These are phyloP conservation scores for Neofelis nebulosa DNA, from an alignment of 2,113 vertebrate genomes.

Conservation along the genomic window DNA sequence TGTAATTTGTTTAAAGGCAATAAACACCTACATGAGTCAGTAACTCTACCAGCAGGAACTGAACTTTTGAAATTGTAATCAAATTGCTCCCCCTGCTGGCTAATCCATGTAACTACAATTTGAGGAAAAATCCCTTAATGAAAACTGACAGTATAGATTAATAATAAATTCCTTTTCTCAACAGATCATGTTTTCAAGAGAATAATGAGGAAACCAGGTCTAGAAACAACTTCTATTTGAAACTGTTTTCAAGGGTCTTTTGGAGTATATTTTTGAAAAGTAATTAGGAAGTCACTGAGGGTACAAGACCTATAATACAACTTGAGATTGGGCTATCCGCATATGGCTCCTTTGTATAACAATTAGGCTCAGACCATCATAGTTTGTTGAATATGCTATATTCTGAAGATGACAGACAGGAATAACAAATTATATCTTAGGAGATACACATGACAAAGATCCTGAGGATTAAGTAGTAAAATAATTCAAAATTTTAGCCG, in stretches of 20 bases:
- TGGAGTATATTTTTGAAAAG: neutral
- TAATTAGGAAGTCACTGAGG: neutral
- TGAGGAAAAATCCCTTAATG: neutral
- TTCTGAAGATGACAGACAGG: neutral
- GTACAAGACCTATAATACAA: neutral
- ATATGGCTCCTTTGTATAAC: neutral
- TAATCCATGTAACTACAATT: conserved; percentile 26
- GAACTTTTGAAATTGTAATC: conserved; percentile 7
- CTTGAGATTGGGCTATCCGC: neutral
- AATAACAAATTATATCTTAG: neutral
- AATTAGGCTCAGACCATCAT: neutral
- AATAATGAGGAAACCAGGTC: neutral
- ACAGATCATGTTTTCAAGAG: neutral
- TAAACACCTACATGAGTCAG: neutral
- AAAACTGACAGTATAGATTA: neutral
- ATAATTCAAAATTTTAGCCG: neutral
- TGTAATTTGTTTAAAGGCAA: conserved; percentile 24
- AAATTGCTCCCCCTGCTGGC: conserved; percentile 49
- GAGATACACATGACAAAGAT: conserved; percentile 14
- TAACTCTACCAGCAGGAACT: neutral
- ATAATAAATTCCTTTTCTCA: conserved; percentile 7
- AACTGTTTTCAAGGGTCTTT: neutral
- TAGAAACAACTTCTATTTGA: conserved; percentile 24
- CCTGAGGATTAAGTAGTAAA: neutral
- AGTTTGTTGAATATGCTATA: conserved; percentile 27